Base-by-base conservation (phyloP, 2,113 vertebrate genomes). In the Oncorhynchus gorbuscha region DNA sequence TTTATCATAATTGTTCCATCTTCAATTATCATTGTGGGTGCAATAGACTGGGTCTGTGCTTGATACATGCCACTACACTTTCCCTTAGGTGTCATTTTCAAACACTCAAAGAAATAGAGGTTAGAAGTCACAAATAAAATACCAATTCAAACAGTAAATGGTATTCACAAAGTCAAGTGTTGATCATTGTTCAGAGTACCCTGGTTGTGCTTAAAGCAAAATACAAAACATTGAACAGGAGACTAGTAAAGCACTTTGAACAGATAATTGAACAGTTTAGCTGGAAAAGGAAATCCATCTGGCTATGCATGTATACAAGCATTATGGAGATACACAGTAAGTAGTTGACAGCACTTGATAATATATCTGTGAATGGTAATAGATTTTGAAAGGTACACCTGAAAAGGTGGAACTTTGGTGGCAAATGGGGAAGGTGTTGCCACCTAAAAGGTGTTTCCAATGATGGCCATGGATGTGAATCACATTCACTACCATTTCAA, bases 401-500 rank as follows among this genome's bases (percentile, higher is more conserved):
- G n/a, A 49, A 70, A 48, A 49, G 24, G 59, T 11, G 14, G 32
- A 30, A 64, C 70, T 59, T 73, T 51, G 11, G 61, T 9, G 62
- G 55, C 51, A 67, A 59, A 32, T 20, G 22, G 35, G 58, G 39
- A 35, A n/a, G 64, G 73, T 61, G 51, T 45, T 9, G 61, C 26
- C 22, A 20, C 51, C 39, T 61, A 48, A 5, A 16, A 65, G 4
- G 7, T 45, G 39, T 45, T 45, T 11, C 11, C 39, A 11, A 49
- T 32, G 26, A 62, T 72, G 2, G 35, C 55, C 13, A 49, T 66
- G n/a, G 39, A 11, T 11, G 45, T 84, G 48, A 79, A 48, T 80
- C 49, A 84, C 80, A 83, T 84, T 88, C 84, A 83, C 83, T 83
- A 83, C 30, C 24, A 77, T 81, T 83, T 69, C 80, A 78, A 83